phyloP scores from a whole-genome alignment of 2,113 vertebrate genomes.

The Phalacrocorax brasilianus region DNA sequence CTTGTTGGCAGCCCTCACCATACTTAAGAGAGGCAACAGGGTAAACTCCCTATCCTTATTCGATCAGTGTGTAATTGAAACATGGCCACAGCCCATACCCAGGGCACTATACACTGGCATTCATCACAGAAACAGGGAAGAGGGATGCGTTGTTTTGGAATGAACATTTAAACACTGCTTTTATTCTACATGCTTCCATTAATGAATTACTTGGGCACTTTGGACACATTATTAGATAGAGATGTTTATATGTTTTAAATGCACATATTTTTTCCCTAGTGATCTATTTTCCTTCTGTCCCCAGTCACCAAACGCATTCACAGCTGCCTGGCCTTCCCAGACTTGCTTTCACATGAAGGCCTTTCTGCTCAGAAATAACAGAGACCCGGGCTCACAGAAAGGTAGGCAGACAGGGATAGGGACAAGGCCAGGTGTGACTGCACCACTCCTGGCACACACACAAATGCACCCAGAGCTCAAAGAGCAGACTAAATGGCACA shows the following conservation, averaged over 20 bases:
- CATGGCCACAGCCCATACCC: rapidly evolving
- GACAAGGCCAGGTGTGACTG: not conserved
- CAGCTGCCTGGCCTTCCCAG: not conserved
- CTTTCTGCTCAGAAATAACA: not conserved
- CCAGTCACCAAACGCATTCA: not conserved
- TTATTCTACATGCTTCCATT: not conserved
- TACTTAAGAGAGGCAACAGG: not conserved
- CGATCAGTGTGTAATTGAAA: not conserved
- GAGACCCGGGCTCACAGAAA: not conserved
- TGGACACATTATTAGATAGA: no score
- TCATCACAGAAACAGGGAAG: not conserved
- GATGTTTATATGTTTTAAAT: not conserved
- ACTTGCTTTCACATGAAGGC: not conserved
- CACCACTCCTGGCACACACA: not conserved
- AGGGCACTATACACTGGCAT: no score
- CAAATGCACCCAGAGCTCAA: not conserved
- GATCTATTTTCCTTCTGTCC: not conserved
- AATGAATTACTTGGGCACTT: not conserved
- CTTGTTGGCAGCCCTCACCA: not conserved
- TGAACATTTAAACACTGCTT: not conserved
- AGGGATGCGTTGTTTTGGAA: not conserved
- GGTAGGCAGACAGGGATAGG: rapidly evolving
- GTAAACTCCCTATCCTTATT: not conserved
- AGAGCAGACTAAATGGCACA: not conserved
- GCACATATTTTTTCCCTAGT: not conserved